phyloP scores from a whole-genome alignment of 1,140 invertebrate species.

The Drosophila lini region DNA sequence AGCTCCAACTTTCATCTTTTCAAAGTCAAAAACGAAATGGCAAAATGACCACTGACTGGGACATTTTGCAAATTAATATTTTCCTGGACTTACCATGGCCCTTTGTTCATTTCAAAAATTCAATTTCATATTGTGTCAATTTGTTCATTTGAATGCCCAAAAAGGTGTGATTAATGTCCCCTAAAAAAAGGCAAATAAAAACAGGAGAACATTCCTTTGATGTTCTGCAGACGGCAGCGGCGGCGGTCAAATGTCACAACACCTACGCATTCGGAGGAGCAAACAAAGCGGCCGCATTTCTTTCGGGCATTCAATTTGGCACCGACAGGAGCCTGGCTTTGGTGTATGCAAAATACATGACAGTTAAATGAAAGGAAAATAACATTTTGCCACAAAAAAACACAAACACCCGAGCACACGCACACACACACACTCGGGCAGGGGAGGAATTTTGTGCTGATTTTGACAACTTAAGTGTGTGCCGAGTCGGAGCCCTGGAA shows the following conservation, averaged over 20 bases:
- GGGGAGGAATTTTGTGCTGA: conserved; percentile 55
- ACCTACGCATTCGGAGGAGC: conserved; percentile 39
- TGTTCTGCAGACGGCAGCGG: conserved; percentile 28
- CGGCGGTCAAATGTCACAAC: conserved; percentile 69
- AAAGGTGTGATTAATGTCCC: conserved; percentile 43
- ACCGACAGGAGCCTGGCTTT: conserved; percentile 27
- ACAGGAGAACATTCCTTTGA: conserved; percentile 39
- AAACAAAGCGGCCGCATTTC: conserved; percentile 35
- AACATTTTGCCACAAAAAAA: conserved; percentile 33
- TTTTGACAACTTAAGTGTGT: conserved; percentile 77
- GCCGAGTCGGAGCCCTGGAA: conserved; percentile 16
- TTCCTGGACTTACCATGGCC: conserved; percentile 2
- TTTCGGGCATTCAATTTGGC: conserved; percentile 43
- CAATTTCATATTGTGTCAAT: conserved; percentile 22
- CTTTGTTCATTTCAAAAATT: conserved; percentile 24
- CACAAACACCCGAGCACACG: not conserved
- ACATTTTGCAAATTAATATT: not conserved
- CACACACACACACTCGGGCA: conserved; percentile 4
- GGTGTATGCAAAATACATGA: conserved; percentile 65
- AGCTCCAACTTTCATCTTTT: not conserved
- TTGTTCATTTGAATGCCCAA: conserved; percentile 38
- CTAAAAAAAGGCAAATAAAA: conserved; percentile 28
- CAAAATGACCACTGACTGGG: not conserved
- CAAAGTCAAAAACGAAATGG: not conserved
- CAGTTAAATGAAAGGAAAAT: conserved; percentile 76